A percentile compares a stretch with the other conserved stretches of the same genome.
Evolutionary conservation across 35 echinoderm and acorn worm species (phyloP).

Genomic region (Apostichopus californicus): DNA sequence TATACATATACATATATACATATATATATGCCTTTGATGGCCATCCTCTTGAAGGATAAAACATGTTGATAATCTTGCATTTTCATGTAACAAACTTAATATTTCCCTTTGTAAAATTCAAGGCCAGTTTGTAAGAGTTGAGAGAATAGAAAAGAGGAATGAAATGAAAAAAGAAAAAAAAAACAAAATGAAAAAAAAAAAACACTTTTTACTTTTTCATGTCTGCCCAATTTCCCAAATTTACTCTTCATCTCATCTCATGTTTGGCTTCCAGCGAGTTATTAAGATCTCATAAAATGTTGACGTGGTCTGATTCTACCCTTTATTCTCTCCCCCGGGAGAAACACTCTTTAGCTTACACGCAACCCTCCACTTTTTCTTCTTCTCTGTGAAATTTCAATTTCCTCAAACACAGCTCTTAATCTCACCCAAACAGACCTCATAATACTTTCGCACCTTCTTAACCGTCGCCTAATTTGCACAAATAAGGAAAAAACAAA

Average conservation of each 20-base stretch:
- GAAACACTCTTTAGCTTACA: constrained; percentile 39
- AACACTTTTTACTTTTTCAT: constrained; percentile 10
- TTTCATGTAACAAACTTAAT: neutral
- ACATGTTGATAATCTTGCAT: too few species aligned
- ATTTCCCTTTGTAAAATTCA: neutral
- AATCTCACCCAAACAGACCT: constrained; percentile 65
- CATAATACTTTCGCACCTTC: constrained; percentile 65
- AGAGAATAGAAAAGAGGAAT: neutral
- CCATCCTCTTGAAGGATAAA: too few species aligned
- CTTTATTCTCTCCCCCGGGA: constrained; percentile 35
- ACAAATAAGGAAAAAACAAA: constrained; percentile 68
- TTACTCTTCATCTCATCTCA: constrained; percentile 29
- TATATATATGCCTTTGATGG: too few species aligned
- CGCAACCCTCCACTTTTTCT: constrained; percentile 11
- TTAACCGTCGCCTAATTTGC: constrained; percentile 65
- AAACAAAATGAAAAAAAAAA: too few species aligned
- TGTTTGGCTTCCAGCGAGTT: constrained; percentile 41
- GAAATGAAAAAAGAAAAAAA: neutral
- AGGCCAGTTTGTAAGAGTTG: neutral
- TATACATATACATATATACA: too few species aligned
- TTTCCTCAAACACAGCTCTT: constrained; percentile 61
- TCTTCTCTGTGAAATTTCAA: constrained; percentile 58
- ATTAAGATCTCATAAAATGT: constrained; percentile 61
- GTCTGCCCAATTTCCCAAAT: constrained; percentile 45
- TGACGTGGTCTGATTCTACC: constrained; percentile 6